Conservation (phyloP, 2,113 vertebrate species). For the Neopipo cinnamomea region DNA sequence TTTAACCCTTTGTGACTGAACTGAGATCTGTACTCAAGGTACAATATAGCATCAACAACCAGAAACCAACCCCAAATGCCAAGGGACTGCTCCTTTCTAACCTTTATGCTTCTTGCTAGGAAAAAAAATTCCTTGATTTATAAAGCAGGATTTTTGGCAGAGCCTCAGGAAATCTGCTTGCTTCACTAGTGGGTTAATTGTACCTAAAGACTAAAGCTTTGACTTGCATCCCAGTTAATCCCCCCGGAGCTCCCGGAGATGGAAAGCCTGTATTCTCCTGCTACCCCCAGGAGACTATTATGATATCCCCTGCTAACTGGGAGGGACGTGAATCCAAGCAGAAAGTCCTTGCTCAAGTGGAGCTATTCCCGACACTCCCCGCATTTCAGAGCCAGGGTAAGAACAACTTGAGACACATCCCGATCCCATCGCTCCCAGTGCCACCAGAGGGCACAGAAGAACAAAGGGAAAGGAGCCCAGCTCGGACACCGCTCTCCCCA, state of each 20-base stretch:
- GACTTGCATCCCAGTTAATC: constrained; percentile 1
- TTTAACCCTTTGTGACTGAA: background rate
- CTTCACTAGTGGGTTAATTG: constrained; percentile 10
- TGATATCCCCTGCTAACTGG: background rate
- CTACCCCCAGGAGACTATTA: background rate
- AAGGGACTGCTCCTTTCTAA: background rate
- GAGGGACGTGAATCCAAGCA: background rate
- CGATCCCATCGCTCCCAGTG: background rate
- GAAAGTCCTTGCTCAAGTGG: background rate
- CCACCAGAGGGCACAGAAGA: constrained; percentile 74
- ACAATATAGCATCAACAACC: background rate
- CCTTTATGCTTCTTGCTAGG: background rate
- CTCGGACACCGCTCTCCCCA: accelerated
- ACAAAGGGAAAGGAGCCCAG: background rate
- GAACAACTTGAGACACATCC: background rate
- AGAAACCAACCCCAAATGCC: background rate
- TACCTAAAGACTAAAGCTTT: constrained; percentile 19
- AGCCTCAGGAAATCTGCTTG: constrained; percentile 4
- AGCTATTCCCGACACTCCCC: background rate
- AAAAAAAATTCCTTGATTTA: background rate
- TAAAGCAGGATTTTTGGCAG: constrained; percentile 20
- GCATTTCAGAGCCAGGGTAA: background rate
- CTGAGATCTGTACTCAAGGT: background rate
- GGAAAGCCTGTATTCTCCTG: background rate
- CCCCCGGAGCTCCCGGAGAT: background rate